Conservation (phyloP, 2,888 invertebrate genomes). For the Ochropleura leucogaster region DNA sequence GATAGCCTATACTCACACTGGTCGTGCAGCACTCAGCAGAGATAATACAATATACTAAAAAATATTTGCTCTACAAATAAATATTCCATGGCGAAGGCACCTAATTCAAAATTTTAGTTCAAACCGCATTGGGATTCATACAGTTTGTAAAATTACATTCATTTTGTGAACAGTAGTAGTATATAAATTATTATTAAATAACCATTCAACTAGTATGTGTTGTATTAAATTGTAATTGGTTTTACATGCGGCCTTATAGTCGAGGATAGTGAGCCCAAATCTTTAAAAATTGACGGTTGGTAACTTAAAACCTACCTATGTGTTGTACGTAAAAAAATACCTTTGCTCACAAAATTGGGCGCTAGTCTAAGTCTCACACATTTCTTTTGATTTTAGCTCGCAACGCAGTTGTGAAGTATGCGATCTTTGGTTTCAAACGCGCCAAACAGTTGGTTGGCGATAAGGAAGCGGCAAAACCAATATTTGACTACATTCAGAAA, state of each 20-base stretch:
- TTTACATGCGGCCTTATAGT: slow-evolving; percentile 36
- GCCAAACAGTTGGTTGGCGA: slow-evolving; percentile 84
- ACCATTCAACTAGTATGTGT: background rate
- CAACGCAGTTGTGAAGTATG: slow-evolving; percentile 87
- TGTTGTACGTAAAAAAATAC: background rate
- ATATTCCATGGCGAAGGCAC: background rate
- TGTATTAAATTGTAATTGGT: slow-evolving; percentile 14
- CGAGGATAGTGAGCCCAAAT: slow-evolving; percentile 1
- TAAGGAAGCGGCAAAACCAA: slow-evolving; percentile 79
- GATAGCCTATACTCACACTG: background rate
- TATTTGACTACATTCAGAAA: slow-evolving; percentile 86
- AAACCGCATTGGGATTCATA: background rate
- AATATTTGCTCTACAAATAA: background rate
- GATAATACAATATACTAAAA: no score
- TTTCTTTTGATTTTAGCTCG: slow-evolving; percentile 73
- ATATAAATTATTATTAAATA: background rate
- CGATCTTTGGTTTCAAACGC: slow-evolving; percentile 88
- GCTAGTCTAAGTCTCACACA: background rate
- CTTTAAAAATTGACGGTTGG: slow-evolving; percentile 18
- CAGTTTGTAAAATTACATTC: background rate
- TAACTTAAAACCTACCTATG: slow-evolving; percentile 6
- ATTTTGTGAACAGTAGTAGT: background rate
- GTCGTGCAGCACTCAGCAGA: background rate
- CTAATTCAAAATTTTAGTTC: background rate
- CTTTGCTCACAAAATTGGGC: background rate